Percentiles rank a stretch among this genome's conserved stretches.
Evolutionary conservation across 2,888 invertebrate species (phyloP).

Genomic region (Campaea margaritaria): DNA sequence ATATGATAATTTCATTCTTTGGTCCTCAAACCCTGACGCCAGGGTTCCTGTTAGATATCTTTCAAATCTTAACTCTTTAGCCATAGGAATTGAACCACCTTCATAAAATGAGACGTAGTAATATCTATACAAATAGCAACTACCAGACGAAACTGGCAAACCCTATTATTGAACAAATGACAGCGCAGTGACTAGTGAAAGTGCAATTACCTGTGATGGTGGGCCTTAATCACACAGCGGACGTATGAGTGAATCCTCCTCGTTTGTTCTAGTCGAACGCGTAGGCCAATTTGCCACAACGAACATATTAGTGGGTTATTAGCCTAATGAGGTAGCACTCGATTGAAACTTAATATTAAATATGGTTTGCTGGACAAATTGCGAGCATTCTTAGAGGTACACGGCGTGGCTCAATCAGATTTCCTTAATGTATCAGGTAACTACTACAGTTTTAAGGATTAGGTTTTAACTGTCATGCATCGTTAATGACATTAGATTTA

Average conservation of each 20-base stretch:
- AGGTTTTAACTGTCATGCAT: too few species aligned
- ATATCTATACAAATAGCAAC: neutral
- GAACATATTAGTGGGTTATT: conserved; percentile 45
- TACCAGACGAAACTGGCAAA: neutral
- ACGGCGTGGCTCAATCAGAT: neutral
- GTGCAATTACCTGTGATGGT: conserved; percentile 32
- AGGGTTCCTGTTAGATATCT: too few species aligned
- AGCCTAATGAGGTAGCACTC: conserved; percentile 48
- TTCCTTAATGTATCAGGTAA: too few species aligned
- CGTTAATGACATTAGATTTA: too few species aligned
- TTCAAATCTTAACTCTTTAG: too few species aligned
- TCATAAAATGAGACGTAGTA: neutral
- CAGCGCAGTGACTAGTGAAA: conserved; percentile 19
- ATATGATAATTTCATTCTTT: too few species aligned
- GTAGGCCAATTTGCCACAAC: conserved; percentile 48
- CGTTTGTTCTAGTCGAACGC: conserved; percentile 56
- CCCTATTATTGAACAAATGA: conserved; percentile 7
- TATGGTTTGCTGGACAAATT: conserved; percentile 17
- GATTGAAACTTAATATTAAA: conserved; percentile 45
- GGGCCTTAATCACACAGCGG: conserved; percentile 41
- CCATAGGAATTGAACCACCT: too few species aligned
- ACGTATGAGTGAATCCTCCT: conserved; percentile 47
- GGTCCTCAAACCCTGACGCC: too few species aligned
- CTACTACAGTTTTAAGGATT: too few species aligned
- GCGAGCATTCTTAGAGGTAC: neutral